These are phyloP conservation scores for Magallana nippona DNA, from an alignment of 2,888 invertebrate genomes.

Conservation along the genomic window DNA sequence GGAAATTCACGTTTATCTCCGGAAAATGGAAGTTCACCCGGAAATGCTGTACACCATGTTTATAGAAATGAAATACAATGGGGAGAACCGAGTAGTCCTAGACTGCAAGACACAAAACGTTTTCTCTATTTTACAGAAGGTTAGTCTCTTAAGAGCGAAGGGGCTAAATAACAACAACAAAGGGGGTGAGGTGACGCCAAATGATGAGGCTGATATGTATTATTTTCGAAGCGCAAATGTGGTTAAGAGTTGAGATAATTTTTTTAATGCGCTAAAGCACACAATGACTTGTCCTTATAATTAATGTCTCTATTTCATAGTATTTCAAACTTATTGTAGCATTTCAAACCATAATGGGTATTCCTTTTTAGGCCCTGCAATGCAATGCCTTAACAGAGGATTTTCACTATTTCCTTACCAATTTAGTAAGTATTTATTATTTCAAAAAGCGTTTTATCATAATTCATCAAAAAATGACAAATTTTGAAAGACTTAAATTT, in stretches of 20 bases:
- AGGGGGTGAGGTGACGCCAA: no score
- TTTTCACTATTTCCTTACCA: constrained; percentile 96
- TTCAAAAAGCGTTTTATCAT: no score
- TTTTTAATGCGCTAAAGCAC: no score
- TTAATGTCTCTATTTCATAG: no score
- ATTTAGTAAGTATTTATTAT: constrained; percentile 81
- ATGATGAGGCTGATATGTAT: no score
- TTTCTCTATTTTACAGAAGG: not conserved
- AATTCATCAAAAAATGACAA: not conserved
- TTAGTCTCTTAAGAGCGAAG: not conserved
- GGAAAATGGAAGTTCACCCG: not conserved
- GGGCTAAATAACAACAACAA: no score
- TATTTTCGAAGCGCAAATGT: no score
- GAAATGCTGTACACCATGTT: not conserved
- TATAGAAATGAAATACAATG: not conserved
- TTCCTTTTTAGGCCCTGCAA: constrained; percentile 89
- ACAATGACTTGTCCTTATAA: no score
- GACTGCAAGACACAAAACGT: constrained; percentile 3
- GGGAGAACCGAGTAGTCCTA: not conserved
- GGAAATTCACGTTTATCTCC: not conserved
- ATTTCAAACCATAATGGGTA: not conserved
- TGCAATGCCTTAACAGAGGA: constrained; percentile 97
- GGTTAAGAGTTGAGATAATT: no score
- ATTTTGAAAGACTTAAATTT: not conserved
- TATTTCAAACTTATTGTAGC: no score